phyloP scores from a whole-genome alignment of 1,140 invertebrate species.

The Asobara japonica region DNA sequence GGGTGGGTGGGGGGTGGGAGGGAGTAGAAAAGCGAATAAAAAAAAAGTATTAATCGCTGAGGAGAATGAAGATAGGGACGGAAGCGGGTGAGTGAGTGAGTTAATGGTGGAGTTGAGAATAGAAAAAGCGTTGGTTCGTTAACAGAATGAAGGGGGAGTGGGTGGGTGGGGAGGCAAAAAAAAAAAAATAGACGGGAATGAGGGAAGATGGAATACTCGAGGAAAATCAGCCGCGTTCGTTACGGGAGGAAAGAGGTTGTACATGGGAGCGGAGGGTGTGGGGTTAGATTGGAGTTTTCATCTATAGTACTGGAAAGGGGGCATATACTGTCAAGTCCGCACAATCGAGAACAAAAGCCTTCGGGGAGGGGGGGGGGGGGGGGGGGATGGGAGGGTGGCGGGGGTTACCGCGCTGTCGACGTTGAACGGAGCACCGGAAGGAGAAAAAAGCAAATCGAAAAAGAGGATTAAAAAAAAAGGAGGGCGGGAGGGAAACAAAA shows the following conservation, averaged over 20 bases:
- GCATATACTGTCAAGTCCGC: conserved; percentile 7
- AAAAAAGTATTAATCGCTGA: neutral
- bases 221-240: conserved; percentile 31
- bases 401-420: conserved; percentile 17
- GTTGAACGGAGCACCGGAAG: conserved; percentile 5
- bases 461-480: neutral
- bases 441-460: conserved; percentile 8
- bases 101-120: conserved; percentile 25
- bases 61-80: neutral
- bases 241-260: neutral
- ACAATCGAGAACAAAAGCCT: conserved; percentile 19
- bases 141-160: conserved; percentile 22
- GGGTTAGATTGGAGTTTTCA: conserved; percentile 16
- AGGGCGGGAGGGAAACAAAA: neutral
- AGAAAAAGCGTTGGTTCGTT: conserved; percentile 30
- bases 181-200: neutral
- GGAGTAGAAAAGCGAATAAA: neutral
- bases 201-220: conserved; percentile 5
- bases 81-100: neutral
- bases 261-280: neutral
- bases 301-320: neutral
- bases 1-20: neutral
- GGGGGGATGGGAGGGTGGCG: too few species aligned
- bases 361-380: too few species aligned
- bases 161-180: neutral